These are phyloP conservation scores for Tenthredo notha DNA, from an alignment of 2,888 invertebrate species.

Conservation along the genomic window DNA sequence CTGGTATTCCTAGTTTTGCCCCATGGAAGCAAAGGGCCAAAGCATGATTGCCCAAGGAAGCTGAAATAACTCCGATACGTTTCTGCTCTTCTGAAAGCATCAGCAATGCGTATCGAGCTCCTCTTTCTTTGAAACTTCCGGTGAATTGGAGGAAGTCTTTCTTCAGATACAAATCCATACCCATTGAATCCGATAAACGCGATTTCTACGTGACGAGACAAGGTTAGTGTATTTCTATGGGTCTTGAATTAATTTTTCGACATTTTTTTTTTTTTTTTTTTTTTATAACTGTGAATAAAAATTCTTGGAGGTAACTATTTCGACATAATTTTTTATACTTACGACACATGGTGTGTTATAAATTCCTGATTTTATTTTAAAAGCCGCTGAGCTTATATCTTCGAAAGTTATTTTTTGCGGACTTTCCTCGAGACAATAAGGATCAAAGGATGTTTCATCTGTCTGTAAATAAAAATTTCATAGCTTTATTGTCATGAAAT, in stretches of 20 bases:
- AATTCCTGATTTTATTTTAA: constrained; percentile 91
- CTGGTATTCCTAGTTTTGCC: constrained; percentile 81
- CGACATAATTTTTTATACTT: constrained; percentile 58
- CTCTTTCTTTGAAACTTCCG: constrained; percentile 98
- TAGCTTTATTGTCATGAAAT: background rate
- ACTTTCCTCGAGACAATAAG: constrained; percentile 84
- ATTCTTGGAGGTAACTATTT: background rate
- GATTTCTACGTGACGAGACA: constrained; percentile 84
- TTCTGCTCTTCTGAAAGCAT: constrained; percentile 87
- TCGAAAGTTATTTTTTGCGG: constrained; percentile 89
- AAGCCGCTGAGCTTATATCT: constrained; percentile 94
- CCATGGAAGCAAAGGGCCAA: constrained; percentile 89
- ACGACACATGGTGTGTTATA: constrained; percentile 93
- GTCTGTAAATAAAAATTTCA: constrained; percentile 54
- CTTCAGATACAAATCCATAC: constrained; percentile 94
- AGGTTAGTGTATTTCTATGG: background rate
- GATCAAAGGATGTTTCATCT: constrained; percentile 75
- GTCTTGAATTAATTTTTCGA: background rate
- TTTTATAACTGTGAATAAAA: too few relatives aligned
- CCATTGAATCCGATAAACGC: constrained; percentile 87
- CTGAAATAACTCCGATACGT: constrained; percentile 91
- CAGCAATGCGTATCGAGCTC: constrained; percentile 92
- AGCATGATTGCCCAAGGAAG: constrained; percentile 97
- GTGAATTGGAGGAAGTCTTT: constrained; percentile 97
- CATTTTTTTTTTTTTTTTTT: constrained; percentile 22